Evolutionary conservation across 2,888 invertebrate species (phyloP), one percentile per base, ranked within the genome.

Genomic region (Tachina grossa): DNA sequence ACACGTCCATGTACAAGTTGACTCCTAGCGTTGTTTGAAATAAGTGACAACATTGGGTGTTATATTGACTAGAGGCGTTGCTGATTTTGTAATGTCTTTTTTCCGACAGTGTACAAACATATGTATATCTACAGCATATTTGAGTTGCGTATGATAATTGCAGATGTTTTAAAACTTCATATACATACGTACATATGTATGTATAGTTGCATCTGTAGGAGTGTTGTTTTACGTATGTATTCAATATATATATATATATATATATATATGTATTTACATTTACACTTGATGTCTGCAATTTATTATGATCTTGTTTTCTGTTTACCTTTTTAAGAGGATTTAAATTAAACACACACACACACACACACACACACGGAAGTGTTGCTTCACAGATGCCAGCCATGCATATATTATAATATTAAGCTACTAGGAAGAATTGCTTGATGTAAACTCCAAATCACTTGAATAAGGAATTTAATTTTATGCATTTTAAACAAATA

Each of bases 251-350:
- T n/a, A n/a, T n/a, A n/a, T n/a, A n/a, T n/a, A 22, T 66, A 51
- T 11, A 11, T 10, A n/a, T 59, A 72, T 77, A 55, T 79, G 65
- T 79, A 69, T 51, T 65, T 55, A 19, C 6, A 31, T 6, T 31
- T 31, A 31, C 6, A 31, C 31, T 84, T 65, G 76, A 65, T 51
- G 76, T 80, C 74, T 57, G 81, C 78, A 79, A 82, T 79, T 82
- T 82, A 63, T 82, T 82, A 75, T 79, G 85, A 82, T 78, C 74
- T 75, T 75, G 71, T 71, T 85, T 74, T 71, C 11, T 85, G 78
- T 79, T 82, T 75, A 82, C 71, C 74, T 82, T 85, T 82, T 85
- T 82, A 82, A 82, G 85, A 79, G 78, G 78, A 82, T 82, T 85
- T 82, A 45, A 68, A 57, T 47, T 55, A 49, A 53, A 45, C 45